Evolutionary conservation across 2,888 invertebrate genomes (phyloP).

Genomic region (Caenorhabditis parvicauda): DNA sequence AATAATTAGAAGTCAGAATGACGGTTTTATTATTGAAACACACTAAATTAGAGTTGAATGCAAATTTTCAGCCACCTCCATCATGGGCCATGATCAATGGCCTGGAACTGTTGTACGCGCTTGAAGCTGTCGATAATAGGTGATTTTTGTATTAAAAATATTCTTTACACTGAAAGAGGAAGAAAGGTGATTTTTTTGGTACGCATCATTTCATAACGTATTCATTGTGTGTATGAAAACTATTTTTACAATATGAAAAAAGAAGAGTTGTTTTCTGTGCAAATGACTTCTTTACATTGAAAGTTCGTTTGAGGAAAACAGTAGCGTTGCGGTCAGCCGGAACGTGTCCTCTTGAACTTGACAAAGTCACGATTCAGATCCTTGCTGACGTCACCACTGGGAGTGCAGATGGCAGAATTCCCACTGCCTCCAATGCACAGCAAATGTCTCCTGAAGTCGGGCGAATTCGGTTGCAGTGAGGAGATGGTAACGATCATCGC

Average conservation of each 20-base stretch:
- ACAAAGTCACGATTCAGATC: constrained; percentile 65
- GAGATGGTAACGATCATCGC: constrained; percentile 86
- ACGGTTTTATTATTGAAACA: too few relatives aligned
- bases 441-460: constrained; percentile 76
- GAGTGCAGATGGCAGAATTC: constrained; percentile 84
- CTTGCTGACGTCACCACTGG: constrained; percentile 76
- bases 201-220: too few relatives aligned
- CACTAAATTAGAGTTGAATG: too few relatives aligned
- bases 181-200: neutral
- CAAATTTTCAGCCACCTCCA: constrained; percentile 77
- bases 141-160: constrained; percentile 3
- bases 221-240: too few relatives aligned
- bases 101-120: constrained; percentile 82
- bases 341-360: too few relatives aligned
- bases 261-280: too few relatives aligned
- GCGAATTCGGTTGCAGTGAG: constrained; percentile 83
- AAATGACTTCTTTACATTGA: too few relatives aligned
- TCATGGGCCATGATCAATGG: constrained; percentile 81
- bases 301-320: neutral
- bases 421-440: constrained; percentile 84
- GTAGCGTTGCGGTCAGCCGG: too few relatives aligned
- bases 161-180: neutral
- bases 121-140: constrained; percentile 76
- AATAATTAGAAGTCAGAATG: too few relatives aligned
- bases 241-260: too few relatives aligned